Evolutionary conservation across 2,888 invertebrate genomes (phyloP).

Genomic region (Noctua pronuba): DNA sequence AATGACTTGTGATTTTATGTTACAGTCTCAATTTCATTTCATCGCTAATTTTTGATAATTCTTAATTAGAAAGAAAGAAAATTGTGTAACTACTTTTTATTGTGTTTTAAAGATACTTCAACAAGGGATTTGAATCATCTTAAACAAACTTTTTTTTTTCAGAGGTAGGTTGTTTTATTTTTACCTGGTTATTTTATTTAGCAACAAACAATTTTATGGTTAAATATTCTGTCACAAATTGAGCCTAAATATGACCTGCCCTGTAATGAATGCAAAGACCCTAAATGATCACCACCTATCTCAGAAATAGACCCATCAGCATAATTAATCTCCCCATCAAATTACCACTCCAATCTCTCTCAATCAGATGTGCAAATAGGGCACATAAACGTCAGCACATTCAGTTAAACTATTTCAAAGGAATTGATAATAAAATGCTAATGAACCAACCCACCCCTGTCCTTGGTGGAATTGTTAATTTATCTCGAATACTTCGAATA

Average conservation of each 20-base stretch:
- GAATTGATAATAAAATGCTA: conserved; percentile 39
- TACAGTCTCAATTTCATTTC: background rate
- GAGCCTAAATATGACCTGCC: background rate
- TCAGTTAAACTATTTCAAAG: conserved; percentile 40
- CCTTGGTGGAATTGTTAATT: background rate
- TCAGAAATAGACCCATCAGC: conserved; percentile 1
- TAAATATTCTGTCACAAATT: background rate
- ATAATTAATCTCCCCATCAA: conserved; percentile 7
- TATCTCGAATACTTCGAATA: background rate
- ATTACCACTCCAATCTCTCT: conserved; percentile 7
- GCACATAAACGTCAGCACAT: conserved; percentile 22
- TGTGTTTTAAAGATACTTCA: background rate
- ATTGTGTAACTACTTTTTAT: too few species aligned
- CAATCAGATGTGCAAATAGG: conserved; percentile 26
- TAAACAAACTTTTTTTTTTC: background rate
- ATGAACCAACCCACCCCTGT: conserved; percentile 14
- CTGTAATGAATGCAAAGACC: background rate
- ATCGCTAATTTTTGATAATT: background rate
- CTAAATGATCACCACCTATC: background rate
- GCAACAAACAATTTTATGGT: too few species aligned
- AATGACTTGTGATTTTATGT: background rate
- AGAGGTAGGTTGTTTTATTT: too few species aligned
- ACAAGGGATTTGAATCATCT: background rate
- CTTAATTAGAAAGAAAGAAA: background rate
- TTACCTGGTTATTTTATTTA: background rate